Percentiles rank a stretch among this genome's conserved stretches.
phyloP scores from a whole-genome alignment of 2,797 vertebrate genomes.

The Bovichtus diacanthus region DNA sequence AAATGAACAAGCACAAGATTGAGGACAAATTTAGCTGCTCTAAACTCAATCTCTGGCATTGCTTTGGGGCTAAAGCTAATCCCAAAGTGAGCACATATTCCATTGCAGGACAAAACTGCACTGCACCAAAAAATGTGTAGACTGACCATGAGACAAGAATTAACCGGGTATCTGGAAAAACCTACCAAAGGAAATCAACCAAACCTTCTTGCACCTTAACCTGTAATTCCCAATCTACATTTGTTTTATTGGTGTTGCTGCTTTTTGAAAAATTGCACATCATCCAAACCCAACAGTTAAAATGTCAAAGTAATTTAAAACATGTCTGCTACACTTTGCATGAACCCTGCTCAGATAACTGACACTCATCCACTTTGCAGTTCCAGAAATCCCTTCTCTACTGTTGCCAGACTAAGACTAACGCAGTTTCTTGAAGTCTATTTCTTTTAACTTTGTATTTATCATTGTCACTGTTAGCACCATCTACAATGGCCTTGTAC shows the following conservation, averaged over 20 bases:
- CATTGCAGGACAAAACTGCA: background rate
- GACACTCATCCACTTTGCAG: background rate
- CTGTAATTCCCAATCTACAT: background rate
- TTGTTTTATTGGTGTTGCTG: background rate
- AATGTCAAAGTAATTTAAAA: slow-evolving; percentile 3
- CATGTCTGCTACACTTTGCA: slow-evolving; percentile 11
- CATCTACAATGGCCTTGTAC: background rate
- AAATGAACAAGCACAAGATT: background rate
- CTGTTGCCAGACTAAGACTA: slow-evolving; percentile 1
- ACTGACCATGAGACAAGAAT: background rate
- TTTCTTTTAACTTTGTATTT: background rate
- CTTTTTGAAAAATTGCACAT: background rate
- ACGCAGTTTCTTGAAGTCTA: background rate
- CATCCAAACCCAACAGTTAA: background rate
- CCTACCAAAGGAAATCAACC: background rate
- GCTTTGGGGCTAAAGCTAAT: background rate
- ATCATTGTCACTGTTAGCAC: background rate
- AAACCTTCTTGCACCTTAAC: background rate
- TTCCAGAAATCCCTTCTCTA: background rate
- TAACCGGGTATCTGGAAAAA: no score
- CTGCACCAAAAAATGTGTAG: background rate
- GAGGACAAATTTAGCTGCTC: background rate
- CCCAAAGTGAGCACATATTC: background rate
- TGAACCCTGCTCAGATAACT: slow-evolving; percentile 8
- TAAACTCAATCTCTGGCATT: background rate